These are phyloP conservation scores for Rynchops niger DNA, from an alignment of 2,113 vertebrate species.

Conservation along the genomic window DNA sequence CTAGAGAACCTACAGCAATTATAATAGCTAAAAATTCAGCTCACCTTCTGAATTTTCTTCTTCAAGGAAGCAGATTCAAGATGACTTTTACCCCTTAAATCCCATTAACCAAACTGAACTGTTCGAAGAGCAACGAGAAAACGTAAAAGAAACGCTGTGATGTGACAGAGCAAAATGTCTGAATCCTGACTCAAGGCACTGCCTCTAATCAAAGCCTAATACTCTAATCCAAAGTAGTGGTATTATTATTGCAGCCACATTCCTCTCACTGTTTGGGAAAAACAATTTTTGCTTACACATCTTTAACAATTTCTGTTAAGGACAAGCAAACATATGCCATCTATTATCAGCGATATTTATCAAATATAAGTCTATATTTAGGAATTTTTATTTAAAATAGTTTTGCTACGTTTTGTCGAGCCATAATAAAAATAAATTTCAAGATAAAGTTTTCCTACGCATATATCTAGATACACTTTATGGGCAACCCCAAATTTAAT, in stretches of 20 bases:
- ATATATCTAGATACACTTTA: neutral
- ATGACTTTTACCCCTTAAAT: neutral
- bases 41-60: neutral
- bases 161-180: fast-evolving
- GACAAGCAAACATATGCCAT: neutral
- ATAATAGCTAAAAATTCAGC: neutral
- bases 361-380: neutral
- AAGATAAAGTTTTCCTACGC: neutral
- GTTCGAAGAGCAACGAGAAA: neutral
- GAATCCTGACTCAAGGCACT: neutral
- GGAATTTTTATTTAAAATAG: neutral
- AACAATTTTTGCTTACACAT: neutral
- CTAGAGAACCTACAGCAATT: neutral
- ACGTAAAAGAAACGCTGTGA: neutral
- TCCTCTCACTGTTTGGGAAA: neutral
- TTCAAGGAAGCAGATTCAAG: neutral
- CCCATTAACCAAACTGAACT: neutral
- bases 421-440: neutral
- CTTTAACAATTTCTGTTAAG: neutral
- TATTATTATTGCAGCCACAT: neutral
- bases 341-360: neutral
- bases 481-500: neutral
- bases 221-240: neutral
- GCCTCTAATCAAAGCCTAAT: neutral
- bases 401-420: neutral